Conservation (phyloP, 2,113 vertebrate species). For the Microtus pennsylvanicus region DNA sequence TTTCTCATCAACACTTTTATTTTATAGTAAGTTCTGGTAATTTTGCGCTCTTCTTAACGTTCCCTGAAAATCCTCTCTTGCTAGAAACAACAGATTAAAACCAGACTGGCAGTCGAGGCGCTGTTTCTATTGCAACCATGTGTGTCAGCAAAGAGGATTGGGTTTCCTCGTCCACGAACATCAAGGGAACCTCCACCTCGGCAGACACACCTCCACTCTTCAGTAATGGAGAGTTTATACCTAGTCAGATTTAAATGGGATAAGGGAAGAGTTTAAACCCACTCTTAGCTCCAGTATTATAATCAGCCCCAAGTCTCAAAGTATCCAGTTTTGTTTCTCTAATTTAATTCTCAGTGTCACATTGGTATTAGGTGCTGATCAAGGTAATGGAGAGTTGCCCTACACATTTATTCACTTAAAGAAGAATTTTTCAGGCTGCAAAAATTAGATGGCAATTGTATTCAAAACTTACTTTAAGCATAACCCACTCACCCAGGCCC, state of each 20-base stretch:
- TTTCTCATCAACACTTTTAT: slow-evolving; percentile 80
- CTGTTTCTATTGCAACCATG: slow-evolving; percentile 82
- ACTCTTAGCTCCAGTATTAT: slow-evolving; percentile 56
- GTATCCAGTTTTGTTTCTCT: slow-evolving; percentile 83
- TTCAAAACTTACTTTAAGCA: slow-evolving; percentile 69
- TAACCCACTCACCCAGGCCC: slow-evolving; percentile 44
- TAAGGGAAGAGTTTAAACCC: slow-evolving; percentile 79
- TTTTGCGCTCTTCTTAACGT: slow-evolving; percentile 69
- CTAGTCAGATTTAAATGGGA: slow-evolving; percentile 81
- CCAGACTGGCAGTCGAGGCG: slow-evolving; percentile 79
- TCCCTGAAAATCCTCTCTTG: slow-evolving; percentile 70
- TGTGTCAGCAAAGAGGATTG: slow-evolving; percentile 81
- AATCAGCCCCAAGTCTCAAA: slow-evolving; percentile 78
- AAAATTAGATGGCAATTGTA: slow-evolving; percentile 67
- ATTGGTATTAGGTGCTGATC: slow-evolving; percentile 77
- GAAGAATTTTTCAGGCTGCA: slow-evolving; percentile 74
- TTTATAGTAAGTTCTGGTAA: slow-evolving; percentile 75
- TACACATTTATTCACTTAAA: slow-evolving; percentile 83
- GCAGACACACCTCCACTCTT: slow-evolving; percentile 78
- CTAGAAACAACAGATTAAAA: slow-evolving; percentile 82
- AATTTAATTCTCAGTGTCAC: slow-evolving; percentile 83
- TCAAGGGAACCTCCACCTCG: slow-evolving; percentile 79
- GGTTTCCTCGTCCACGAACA: slow-evolving; percentile 78
- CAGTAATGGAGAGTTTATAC: slow-evolving; percentile 77
- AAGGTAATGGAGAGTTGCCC: slow-evolving; percentile 72